A percentile compares a stretch with the other conserved stretches of the same genome.
These are phyloP conservation scores for Athripsodes cinereus DNA, from an alignment of 2,888 invertebrate species.

Conservation along the genomic window DNA sequence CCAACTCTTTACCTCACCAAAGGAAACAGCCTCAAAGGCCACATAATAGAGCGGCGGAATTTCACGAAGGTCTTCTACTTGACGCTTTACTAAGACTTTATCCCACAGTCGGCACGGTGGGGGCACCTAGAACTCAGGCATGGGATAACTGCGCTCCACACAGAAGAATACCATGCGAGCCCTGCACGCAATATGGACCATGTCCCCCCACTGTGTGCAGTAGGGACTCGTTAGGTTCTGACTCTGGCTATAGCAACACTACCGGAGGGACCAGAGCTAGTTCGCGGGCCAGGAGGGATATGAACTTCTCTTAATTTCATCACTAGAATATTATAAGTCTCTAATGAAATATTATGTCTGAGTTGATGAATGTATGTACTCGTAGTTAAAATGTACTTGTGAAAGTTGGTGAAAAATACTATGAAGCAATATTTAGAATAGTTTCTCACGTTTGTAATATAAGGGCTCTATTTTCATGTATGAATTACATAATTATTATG, in stretches of 20 bases:
- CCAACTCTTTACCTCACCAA: constrained; percentile 50
- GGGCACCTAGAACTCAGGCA: constrained; percentile 41
- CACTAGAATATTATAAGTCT: background rate
- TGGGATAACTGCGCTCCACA: constrained; percentile 34
- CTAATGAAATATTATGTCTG: too few species aligned
- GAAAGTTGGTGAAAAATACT: too few species aligned
- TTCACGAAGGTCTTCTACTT: constrained; percentile 73
- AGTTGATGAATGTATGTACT: too few species aligned
- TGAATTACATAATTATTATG: too few species aligned
- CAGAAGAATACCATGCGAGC: constrained; percentile 59
- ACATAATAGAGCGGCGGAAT: constrained; percentile 62
- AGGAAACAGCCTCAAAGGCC: constrained; percentile 52
- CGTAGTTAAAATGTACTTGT: too few species aligned
- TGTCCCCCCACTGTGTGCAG: constrained; percentile 57
- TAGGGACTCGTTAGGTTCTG: constrained; percentile 74
- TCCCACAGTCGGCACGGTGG: constrained; percentile 64
- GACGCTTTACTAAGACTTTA: constrained; percentile 67
- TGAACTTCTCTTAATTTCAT: constrained; percentile 15
- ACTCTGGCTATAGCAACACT: constrained; percentile 81
- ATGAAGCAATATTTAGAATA: too few species aligned
- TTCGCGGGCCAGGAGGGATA: constrained; percentile 34
- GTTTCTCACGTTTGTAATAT: too few species aligned
- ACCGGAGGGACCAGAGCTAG: constrained; percentile 61
- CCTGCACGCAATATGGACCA: constrained; percentile 54
- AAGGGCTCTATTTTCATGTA: too few species aligned